Evolutionary conservation across 2,113 vertebrate genomes (phyloP), one percentile per base, ranked within the genome.

Genomic region (Benthochromis sp.): DNA sequence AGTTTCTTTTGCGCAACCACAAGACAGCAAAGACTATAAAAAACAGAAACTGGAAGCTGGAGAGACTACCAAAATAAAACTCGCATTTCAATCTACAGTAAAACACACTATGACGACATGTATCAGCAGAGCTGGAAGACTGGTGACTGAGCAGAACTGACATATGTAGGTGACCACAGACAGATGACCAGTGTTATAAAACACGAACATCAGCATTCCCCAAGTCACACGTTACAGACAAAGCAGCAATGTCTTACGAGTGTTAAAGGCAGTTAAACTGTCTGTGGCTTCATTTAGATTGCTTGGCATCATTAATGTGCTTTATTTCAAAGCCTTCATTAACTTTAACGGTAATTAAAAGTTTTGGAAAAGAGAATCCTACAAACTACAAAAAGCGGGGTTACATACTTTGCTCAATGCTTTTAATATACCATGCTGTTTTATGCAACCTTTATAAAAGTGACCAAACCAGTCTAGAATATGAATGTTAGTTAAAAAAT

Each of bases 1-100:
- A 93, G 89, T 93, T 86, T 52, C 89, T 81, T 73, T 95, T 95
- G 84, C 29, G 4, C 76, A 95, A 94, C 88, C 66, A 12, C 59
- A 69, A 50, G 66, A 86, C 27, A 81, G 17, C 36, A 9, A 29
- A 69, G n/a, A 3, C 12, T 71, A 81, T 31, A 63, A 69, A 43
- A 45, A 71, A 78, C 16, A 59, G 40, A 29, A 19, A 76, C 9
- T 19, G 43, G 54, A 82, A 59, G 21, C 34, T 7, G 50, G 53
- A 14, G 17, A 31, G 24, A 86, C 50, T 27, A 54, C 16, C 40
- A 54, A 88, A 71, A 24, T 86, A 8, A 81, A 87, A 85, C 61
- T 24, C 2, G 1, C n/a, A 81, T 84, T 66, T 38, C 11, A 40
- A 69, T 40, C 36, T 21, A 69, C 36, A 40, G 63, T 40, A 21